Base-by-base conservation (phyloP, 2,888 invertebrate genomes). In the Microchrysa polita region DNA sequence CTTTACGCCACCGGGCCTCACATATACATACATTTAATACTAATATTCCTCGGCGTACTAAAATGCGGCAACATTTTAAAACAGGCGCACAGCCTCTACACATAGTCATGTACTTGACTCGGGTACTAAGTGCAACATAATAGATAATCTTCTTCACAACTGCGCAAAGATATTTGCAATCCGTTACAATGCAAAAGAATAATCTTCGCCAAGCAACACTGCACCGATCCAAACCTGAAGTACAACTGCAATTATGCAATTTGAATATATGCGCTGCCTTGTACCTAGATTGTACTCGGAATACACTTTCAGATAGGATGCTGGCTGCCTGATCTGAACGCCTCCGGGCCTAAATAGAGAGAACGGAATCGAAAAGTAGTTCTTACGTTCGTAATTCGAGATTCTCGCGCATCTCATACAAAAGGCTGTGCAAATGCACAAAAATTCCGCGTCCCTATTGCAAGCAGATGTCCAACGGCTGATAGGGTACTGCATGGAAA, bases 161-260 rank as follows among this genome's bases (percentile, higher is more conserved):
- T 65, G 48, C 63, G 63, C 44, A 40, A 61, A 59, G 65, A 48
- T 48, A 48, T 65, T 65, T 65, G 48, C 65, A 48, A 65, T 65
- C 65, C 65, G 65, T 65, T 65, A 44, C 65, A 34, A 65, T 65
- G 65, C 48, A 22, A 65, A 65, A 65, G 65, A 65, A 44, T 65
- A 65, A 65, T 65, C 65, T 23, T 18, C 60, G 27, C 27, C 27
- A 7, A 34, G 27, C n/a, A n/a, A n/a, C 16, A 16, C 16, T n/a
- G 61, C 61, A 63, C 61, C 61, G 61, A 42, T 63, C 61, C 42
- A 65, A 65, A 65, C 65, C 65, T 65, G 65, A 65, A 65, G 65
- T 65, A 65, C 65, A 65, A 65, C 65, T 65, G 65, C 65, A 65
- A 65, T 65, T 65, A 65, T 65, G 65, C 65, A 65, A 65, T 65